Evolutionary conservation across 2,888 invertebrate species (phyloP).

Genomic region (Eugnorisma glareosa): DNA sequence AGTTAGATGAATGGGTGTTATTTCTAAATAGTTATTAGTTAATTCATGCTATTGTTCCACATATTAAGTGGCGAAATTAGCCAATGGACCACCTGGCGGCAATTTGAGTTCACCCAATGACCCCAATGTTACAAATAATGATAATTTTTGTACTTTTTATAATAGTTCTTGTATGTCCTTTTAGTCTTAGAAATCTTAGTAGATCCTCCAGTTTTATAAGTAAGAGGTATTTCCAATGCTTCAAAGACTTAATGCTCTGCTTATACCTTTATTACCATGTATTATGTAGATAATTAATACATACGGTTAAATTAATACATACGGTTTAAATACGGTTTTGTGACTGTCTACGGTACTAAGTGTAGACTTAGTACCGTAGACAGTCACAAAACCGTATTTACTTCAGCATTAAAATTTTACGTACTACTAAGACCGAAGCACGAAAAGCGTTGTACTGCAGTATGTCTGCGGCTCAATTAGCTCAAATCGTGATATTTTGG

Average conservation of each 20-base stretch:
- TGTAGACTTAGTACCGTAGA: not conserved
- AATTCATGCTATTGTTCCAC: not conserved
- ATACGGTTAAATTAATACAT: no score
- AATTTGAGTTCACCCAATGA: not conserved
- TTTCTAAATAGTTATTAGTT: constrained; percentile 9
- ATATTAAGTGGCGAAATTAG: not conserved
- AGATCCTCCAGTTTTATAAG: not conserved
- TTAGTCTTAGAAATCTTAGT: not conserved
- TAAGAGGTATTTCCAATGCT: not conserved
- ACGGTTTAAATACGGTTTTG: no score
- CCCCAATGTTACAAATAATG: not conserved
- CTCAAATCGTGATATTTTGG: constrained; percentile 67
- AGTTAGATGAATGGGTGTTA: not conserved
- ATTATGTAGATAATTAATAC: no score
- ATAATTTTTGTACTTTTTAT: not conserved
- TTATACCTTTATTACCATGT: not conserved
- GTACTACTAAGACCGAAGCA: constrained; percentile 1
- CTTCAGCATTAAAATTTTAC: constrained; percentile 2
- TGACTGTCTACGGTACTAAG: no score
- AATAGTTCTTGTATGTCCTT: not conserved
- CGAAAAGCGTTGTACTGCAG: constrained; percentile 61
- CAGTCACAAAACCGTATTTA: constrained; percentile 3
- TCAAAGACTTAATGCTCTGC: not conserved
- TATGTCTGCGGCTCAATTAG: constrained; percentile 44
- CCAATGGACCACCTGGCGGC: not conserved